phyloP scores from a whole-genome alignment of 1,140 invertebrate genomes.

The Bombus turneri region DNA sequence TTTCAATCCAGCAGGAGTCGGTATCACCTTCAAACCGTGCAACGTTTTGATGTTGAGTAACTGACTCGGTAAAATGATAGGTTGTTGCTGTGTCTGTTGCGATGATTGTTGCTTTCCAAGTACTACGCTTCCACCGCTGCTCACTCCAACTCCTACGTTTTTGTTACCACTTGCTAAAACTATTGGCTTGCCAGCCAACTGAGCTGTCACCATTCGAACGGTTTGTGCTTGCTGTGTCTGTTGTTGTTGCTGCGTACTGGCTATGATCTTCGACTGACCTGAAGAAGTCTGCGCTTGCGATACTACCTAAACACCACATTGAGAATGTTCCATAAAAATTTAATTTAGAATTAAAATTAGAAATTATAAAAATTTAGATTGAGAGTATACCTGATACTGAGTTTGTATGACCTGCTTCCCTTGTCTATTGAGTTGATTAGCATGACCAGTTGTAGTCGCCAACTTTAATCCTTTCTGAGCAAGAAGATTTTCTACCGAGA shows the following conservation, averaged over 20 bases:
- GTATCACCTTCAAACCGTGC: constrained; percentile 88
- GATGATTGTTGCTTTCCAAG: constrained; percentile 77
- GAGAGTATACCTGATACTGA: constrained; percentile 76
- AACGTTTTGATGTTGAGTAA: constrained; percentile 87
- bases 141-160: constrained; percentile 76
- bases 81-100: constrained; percentile 79
- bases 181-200: constrained; percentile 86
- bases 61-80: constrained; percentile 86
- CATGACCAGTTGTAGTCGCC: constrained; percentile 72
- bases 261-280: constrained; percentile 78
- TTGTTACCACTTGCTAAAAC: constrained; percentile 84
- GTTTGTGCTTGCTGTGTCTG: constrained; percentile 74
- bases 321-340: neutral
- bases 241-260: constrained; percentile 73
- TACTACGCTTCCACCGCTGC: constrained; percentile 71
- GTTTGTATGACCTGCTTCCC: constrained; percentile 80
- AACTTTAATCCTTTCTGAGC: constrained; percentile 84
- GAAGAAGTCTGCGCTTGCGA: constrained; percentile 77
- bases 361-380: neutral
- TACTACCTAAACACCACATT: constrained; percentile 71
- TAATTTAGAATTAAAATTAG: neutral
- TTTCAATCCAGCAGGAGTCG: constrained; percentile 80
- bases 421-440: constrained; percentile 77
- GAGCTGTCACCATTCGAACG: constrained; percentile 84
- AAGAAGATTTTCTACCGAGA: constrained; percentile 87